These are phyloP conservation scores for Drosophila nigricruria DNA, from an alignment of 2,888 invertebrate species.

Conservation along the genomic window DNA sequence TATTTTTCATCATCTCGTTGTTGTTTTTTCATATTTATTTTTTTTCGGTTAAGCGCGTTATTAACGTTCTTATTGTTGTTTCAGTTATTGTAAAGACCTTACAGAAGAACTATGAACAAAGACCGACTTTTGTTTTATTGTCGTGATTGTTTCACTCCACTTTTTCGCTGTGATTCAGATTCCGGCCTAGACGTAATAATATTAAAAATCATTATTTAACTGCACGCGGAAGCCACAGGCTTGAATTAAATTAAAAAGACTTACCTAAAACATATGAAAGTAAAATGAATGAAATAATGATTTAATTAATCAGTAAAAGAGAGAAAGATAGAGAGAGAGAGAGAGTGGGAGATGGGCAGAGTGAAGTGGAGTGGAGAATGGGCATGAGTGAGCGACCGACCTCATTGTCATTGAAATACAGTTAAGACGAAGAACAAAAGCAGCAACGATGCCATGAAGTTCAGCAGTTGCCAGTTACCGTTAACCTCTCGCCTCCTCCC, in stretches of 20 bases:
- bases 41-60: conserved; percentile 33
- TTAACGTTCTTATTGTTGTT: conserved; percentile 32
- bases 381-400: conserved; percentile 40
- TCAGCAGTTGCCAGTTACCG: conserved; percentile 50
- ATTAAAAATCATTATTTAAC: conserved; percentile 29
- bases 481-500: conserved; percentile 19
- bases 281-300: conserved; percentile 26
- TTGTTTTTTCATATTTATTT: neutral
- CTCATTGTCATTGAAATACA: conserved; percentile 78
- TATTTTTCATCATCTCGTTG: conserved; percentile 23
- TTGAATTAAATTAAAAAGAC: conserved; percentile 29
- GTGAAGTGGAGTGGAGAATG: conserved; percentile 1
- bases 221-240: conserved; percentile 35
- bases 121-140: neutral
- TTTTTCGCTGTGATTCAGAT: conserved; percentile 19
- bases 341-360: conserved; percentile 13
- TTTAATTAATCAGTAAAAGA: conserved; percentile 30
- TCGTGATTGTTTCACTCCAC: conserved; percentile 5
- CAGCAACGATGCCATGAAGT: conserved; percentile 32
- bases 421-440: conserved; percentile 56
- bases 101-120: conserved; percentile 17
- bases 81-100: conserved; percentile 24
- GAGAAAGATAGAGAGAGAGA: conserved; percentile 25
- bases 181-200: conserved; percentile 36
- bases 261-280: conserved; percentile 35